Evolutionary conservation across 2,888 invertebrate species (phyloP), one percentile per base, ranked within the genome.

Genomic region (Didymodactylos carnosus): DNA sequence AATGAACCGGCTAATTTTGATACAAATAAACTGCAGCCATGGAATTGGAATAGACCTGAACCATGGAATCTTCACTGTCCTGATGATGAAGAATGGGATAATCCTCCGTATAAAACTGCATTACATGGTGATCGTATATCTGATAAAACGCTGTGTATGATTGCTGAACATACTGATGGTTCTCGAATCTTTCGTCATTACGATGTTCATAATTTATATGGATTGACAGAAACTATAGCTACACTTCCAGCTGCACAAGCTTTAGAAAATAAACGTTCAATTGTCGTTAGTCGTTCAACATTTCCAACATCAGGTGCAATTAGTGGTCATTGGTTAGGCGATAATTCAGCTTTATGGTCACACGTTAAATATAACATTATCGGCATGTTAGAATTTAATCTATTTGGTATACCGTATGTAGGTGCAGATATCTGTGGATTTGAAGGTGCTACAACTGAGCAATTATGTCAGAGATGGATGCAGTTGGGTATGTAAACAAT

Each of bases 251-350:
- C 80, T 70, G 72, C 80, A 35, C 77, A 78, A 72, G 75, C 75
- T 39, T 79, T 81, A 0, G 80, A 80, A 8, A 82, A 81, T 19
- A 81, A 82, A 78, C 78, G 84, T 73, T 81, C 84, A 40, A 79
- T 82, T 6, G 82, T 80, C 4, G 78, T 81, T n/a, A 77, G 78
- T 43, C 78, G 83, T 39, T 83, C 83, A 8, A 83, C 82, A 6
- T 84, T 80, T 77, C 78, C 82, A 2, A 81, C 82, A 0, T 78
- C 80, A 7, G 83, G 83, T 13, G 77, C 78, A 29, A 83, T 79
- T 78, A 78, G 80, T 7, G 82, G 90, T 0, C 91, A 91, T 82
- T 91, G 91, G 91, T 88, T 89, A 78, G 92, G 91, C 0, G 92
- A 92, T 83, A 87, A 90, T 76, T 84, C 81, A 77, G 90, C 91